Evolutionary conservation across 2,888 invertebrate genomes (phyloP), one percentile per base, ranked within the genome.

Genomic region (Mantis religiosa): DNA sequence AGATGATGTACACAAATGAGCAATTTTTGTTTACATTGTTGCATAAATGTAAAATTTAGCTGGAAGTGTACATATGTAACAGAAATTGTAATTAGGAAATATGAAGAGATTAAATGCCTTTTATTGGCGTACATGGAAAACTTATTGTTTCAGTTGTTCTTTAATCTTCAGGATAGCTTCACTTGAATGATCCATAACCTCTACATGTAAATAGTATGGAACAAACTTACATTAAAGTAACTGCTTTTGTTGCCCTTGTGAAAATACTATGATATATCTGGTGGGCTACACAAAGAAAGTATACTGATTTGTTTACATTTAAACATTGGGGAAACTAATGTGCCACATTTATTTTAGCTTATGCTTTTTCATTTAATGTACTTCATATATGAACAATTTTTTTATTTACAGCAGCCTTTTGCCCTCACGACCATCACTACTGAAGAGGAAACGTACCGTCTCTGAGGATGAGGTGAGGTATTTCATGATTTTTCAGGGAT

Each of bases 371-470:
- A 71, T 71, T 71, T 8, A 20, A 71, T 71, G 14, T 71, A 14
- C 6, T 25, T 20, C 20, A 9, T 14, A 71, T 71, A 6, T 1
- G 6, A 71, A 20, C 8, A 7, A 20, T 15, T 71, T 71, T 4
- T 6, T 20, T 71, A 3, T 25, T 82, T 85, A 30, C 89, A 88
- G 89, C 86, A 47, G 41, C 83, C 47, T 82, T 8, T 82, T 83
- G 25, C 71, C 71, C 9, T 20, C 54, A 25, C 83, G 89, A 27
- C 88, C 89, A 83, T 47, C 90, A 27, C 81, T 89, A 54, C 87
- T 90, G 41, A 90, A 90, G 83, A 84, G 90, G 85, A 90, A 90
- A 84, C 82, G 90, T n/a, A 85, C 88, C 47, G 47, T 34, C 25
- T 86, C 89, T n/a, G 89, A 89, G 15, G 89, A 89, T 88, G 90